Evolutionary conservation across 2,797 vertebrate genomes (phyloP).

Genomic region (Thaleichthys pacificus): DNA sequence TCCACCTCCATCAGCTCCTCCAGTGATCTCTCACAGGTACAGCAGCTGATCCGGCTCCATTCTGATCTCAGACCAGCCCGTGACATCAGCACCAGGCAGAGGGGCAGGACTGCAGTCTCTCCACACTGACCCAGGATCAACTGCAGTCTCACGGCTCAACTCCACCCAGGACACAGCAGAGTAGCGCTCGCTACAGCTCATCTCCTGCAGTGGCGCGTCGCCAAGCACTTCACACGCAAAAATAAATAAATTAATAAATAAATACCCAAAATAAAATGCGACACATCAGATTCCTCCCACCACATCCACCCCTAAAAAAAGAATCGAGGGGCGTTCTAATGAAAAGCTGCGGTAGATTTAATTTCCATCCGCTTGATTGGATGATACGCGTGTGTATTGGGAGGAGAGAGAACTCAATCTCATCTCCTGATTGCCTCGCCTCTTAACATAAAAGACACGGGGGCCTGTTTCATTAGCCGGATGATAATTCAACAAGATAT

Average conservation of each 20-base stretch:
- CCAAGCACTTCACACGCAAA: too few species aligned
- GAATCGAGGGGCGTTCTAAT: background rate
- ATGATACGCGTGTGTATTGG: constrained; percentile 66
- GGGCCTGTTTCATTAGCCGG: constrained; percentile 65
- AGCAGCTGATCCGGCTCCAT: too few species aligned
- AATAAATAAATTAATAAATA: too few species aligned
- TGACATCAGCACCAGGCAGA: too few species aligned
- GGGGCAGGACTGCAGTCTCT: too few species aligned
- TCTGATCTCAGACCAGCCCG: too few species aligned
- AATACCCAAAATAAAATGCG: too few species aligned
- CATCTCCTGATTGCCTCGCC: constrained; percentile 69
- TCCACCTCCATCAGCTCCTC: background rate
- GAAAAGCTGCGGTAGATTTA: constrained; percentile 23
- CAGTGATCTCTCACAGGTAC: background rate
- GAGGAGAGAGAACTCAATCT: constrained; percentile 64
- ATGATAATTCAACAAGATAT: constrained; percentile 71
- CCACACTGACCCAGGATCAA: background rate
- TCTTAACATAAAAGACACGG: constrained; percentile 68
- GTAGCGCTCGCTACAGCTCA: constrained; percentile 16
- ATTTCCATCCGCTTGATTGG: constrained; percentile 67
- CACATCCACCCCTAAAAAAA: constrained; percentile 11
- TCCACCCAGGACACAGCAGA: background rate
- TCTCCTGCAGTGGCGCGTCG: constrained; percentile 14
- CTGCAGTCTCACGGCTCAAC: background rate
- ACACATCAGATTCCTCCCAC: too few species aligned